Evolutionary conservation across 2,113 vertebrate species (phyloP).

Genomic region (Ardeotis arabs): DNA sequence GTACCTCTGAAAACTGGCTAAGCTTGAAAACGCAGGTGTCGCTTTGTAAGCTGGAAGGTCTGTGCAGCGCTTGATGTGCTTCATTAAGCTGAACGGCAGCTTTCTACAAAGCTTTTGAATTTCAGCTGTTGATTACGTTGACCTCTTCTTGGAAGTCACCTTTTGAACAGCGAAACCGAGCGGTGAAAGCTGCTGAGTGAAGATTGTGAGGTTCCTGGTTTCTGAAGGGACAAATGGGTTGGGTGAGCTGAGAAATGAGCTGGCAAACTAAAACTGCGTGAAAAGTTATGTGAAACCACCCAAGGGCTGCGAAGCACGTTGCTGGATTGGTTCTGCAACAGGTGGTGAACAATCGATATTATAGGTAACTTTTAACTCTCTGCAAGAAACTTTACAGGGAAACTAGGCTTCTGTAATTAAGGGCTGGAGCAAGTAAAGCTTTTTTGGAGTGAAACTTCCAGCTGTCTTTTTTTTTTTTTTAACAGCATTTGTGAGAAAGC

Average conservation of each 20-base stretch:
- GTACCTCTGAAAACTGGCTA: background rate
- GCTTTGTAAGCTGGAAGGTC: background rate
- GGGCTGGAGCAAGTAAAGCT: background rate
- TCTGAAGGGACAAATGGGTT: background rate
- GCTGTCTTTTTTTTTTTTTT: background rate
- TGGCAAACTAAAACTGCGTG: background rate
- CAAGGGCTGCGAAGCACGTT: background rate
- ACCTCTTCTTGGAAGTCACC: background rate
- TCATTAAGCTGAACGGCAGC: background rate
- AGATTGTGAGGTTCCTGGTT: background rate
- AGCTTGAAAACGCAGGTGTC: background rate
- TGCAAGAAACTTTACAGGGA: background rate
- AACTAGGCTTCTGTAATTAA: background rate
- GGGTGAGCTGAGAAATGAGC: background rate
- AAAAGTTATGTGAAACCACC: background rate
- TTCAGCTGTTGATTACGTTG: background rate
- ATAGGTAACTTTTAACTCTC: background rate
- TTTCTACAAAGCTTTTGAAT: background rate
- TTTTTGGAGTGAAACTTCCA: background rate
- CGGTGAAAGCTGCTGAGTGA: rapidly evolving
- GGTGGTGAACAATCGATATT: background rate
- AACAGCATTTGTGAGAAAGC: background rate
- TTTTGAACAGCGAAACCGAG: background rate
- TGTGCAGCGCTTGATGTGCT: background rate
- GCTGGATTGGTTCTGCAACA: background rate